A percentile compares a stretch with the other conserved stretches of the same genome.
phyloP scores from a whole-genome alignment of 2,113 vertebrate species.

The Pheucticus melanocephalus region DNA sequence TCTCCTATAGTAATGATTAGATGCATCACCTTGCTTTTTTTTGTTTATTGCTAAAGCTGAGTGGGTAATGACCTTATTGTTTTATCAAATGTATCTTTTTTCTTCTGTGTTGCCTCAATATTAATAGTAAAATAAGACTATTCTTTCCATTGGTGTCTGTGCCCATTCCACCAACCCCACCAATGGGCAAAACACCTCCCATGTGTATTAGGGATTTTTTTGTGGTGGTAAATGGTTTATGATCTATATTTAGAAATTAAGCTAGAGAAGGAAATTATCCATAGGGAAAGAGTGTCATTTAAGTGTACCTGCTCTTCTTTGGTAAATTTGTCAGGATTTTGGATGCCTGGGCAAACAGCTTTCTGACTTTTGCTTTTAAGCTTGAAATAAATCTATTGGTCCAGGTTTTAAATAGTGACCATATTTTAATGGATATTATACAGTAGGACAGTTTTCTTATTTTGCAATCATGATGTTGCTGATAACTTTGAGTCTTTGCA shows the following conservation, averaged over 20 bases:
- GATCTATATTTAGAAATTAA: not conserved
- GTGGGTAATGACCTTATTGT: not conserved
- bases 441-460: not conserved
- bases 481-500: not conserved
- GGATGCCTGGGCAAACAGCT: not conserved
- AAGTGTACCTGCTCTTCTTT: not conserved
- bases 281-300: not conserved
- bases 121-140: not conserved
- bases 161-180: accelerated
- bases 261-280: not conserved
- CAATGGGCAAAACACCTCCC: not conserved
- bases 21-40: not conserved
- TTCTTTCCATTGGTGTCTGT: not conserved
- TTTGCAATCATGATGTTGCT: not conserved
- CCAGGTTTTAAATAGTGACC: not conserved
- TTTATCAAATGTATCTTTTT: not conserved
- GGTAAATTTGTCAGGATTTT: not conserved
- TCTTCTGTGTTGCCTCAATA: not conserved
- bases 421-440: not conserved
- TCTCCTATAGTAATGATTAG: not conserved
- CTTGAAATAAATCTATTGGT: not conserved
- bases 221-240: not conserved
- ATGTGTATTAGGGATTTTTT: accelerated
- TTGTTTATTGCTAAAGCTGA: not conserved
- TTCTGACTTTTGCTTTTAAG: not conserved